Evolutionary conservation across 2,113 vertebrate species (phyloP).

Genomic region (Labrus mixtus): DNA sequence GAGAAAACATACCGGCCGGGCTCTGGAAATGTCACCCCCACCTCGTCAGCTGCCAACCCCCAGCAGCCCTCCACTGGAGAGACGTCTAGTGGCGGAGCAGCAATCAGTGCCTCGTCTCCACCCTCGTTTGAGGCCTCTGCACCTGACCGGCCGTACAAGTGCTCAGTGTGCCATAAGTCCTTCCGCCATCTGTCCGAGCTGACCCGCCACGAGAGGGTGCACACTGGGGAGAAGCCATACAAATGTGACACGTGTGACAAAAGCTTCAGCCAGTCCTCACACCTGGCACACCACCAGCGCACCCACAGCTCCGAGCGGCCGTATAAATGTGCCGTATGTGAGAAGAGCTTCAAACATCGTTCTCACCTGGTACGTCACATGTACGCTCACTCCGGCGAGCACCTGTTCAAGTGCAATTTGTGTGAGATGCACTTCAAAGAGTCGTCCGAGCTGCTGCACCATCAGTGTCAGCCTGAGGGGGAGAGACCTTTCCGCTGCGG

Average conservation of each 20-base stretch:
- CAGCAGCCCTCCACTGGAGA: conserved; percentile 84
- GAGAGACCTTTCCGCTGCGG: conserved; percentile 94
- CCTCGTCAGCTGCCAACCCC: conserved; percentile 78
- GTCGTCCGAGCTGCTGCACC: conserved; percentile 94
- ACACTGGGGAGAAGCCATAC: conserved; percentile 96
- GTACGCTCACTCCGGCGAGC: conserved; percentile 95
- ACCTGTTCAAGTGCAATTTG: conserved; percentile 96
- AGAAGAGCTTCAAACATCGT: conserved; percentile 98
- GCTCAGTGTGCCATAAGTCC: conserved; percentile 95
- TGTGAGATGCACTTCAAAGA: conserved; percentile 97
- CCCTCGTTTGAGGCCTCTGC: conserved; percentile 77
- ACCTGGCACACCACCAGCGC: conserved; percentile 96
- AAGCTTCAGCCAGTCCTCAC: conserved; percentile 97
- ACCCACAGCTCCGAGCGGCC: conserved; percentile 96
- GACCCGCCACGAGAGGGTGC: conserved; percentile 93
- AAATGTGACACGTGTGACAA: conserved; percentile 96
- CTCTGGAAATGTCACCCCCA: conserved; percentile 75
- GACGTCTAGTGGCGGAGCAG: conserved; percentile 77
- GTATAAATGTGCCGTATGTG: conserved; percentile 95
- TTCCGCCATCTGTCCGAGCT: conserved; percentile 96
- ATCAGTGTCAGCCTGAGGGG: conserved; percentile 92
- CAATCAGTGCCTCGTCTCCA: conserved; percentile 79
- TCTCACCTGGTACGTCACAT: conserved; percentile 97
- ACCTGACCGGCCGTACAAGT: conserved; percentile 92
- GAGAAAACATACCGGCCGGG: conserved; percentile 94